A percentile compares a stretch with the other conserved stretches of the same genome.
phyloP scores from a whole-genome alignment of 2,113 vertebrate genomes.

The Forbesichthys papilliferus region DNA sequence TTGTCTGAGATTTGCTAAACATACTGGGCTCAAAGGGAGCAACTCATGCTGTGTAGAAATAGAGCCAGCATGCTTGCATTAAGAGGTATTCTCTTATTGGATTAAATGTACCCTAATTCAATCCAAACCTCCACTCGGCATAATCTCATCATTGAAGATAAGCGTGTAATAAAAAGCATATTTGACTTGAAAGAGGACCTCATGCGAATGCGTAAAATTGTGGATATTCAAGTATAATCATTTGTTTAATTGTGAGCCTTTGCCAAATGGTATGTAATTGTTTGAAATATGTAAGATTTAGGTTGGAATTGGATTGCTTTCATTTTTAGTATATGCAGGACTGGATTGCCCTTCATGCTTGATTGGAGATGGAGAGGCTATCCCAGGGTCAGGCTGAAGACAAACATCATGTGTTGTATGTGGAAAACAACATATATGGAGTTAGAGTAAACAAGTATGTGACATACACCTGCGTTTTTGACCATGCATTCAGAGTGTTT shows the following conservation, averaged over 20 bases:
- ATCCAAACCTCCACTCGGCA: constrained; percentile 61
- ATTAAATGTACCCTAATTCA: constrained; percentile 71
- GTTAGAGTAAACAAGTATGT: not conserved
- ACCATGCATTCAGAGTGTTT: too few relatives aligned
- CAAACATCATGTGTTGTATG: constrained; percentile 51
- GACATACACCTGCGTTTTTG: too few relatives aligned
- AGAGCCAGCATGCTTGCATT: constrained; percentile 75
- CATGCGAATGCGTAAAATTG: constrained; percentile 72
- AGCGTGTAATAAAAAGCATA: constrained; percentile 75
- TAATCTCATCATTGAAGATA: constrained; percentile 71
- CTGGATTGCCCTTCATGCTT: constrained; percentile 20
- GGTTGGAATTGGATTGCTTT: constrained; percentile 45
- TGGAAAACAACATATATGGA: constrained; percentile 12
- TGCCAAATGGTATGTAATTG: constrained; percentile 74
- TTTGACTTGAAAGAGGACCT: constrained; percentile 71
- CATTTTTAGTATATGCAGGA: constrained; percentile 45
- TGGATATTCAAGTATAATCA: constrained; percentile 74
- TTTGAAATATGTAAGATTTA: constrained; percentile 55
- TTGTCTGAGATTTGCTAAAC: constrained; percentile 69
- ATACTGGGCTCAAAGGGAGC: constrained; percentile 57
- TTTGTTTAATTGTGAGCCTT: constrained; percentile 73
- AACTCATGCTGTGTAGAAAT: constrained; percentile 26
- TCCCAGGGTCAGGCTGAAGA: constrained; percentile 45
- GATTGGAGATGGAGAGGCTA: constrained; percentile 26
- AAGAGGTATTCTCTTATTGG: constrained; percentile 66